Percentiles rank a stretch among this genome's conserved stretches.
These are phyloP conservation scores for Gambusia affinis DNA, from an alignment of 2,113 vertebrate genomes.

Conservation along the genomic window DNA sequence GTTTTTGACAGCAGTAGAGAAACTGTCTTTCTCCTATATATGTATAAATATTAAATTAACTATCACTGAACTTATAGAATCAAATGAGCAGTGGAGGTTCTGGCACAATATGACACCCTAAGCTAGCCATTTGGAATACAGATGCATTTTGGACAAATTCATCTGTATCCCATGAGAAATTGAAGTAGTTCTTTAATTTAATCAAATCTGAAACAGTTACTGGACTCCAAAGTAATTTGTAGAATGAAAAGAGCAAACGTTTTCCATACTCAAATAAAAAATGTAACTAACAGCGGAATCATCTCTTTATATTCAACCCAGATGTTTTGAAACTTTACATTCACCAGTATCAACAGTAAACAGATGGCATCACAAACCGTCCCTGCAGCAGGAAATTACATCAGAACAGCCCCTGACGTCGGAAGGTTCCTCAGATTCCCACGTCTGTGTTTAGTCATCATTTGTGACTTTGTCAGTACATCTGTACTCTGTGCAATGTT, in stretches of 20 bases:
- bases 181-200: background rate
- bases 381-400: conserved; percentile 53
- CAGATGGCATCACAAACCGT: conserved; percentile 31
- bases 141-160: background rate
- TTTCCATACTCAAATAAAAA: background rate
- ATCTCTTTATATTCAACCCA: background rate
- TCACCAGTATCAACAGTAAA: conserved; percentile 41
- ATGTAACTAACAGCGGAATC: background rate
- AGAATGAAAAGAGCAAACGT: background rate
- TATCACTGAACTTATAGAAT: too few species aligned
- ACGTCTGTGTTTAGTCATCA: conserved; percentile 45
- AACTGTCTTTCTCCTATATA: too few species aligned
- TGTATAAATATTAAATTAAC: too few species aligned
- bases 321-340: too few species aligned
- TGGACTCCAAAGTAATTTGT: background rate
- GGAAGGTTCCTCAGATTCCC: conserved; percentile 51
- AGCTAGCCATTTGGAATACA: too few species aligned
- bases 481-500: conserved; percentile 55
- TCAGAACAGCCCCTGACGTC: conserved; percentile 44
- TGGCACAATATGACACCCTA: too few species aligned
- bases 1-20: too few species aligned
- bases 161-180: background rate
- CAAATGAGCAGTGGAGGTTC: too few species aligned
- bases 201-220: background rate
- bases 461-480: conserved; percentile 51